phyloP scores from a whole-genome alignment of 2,113 vertebrate genomes.

The Glareola pratincola region DNA sequence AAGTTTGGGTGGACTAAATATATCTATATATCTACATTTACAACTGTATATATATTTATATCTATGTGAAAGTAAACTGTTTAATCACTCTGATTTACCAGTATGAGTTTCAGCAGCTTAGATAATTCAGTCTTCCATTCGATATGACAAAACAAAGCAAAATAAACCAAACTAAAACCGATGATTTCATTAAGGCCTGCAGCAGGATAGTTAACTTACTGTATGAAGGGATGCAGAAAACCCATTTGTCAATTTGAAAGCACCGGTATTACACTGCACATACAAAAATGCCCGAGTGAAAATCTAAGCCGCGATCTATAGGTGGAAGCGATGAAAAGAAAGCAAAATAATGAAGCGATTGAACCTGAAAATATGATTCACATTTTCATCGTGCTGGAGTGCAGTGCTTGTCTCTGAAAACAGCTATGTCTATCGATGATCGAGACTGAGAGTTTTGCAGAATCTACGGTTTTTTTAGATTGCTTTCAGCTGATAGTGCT shows the following conservation, averaged over 20 bases:
- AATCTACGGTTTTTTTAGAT: neutral
- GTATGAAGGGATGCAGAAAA: neutral
- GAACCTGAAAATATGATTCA: neutral
- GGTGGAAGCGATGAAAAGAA: neutral
- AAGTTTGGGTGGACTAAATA: neutral
- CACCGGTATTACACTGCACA: neutral
- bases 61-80: neutral
- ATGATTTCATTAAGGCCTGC: neutral
- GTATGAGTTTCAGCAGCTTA: neutral
- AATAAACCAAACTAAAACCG: neutral
- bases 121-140: neutral
- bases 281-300: neutral
- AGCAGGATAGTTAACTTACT: neutral
- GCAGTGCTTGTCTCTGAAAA: neutral
- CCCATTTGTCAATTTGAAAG: constrained; percentile 15
- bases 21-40: neutral
- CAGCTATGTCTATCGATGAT: neutral
- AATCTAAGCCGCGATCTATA: neutral
- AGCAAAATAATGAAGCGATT: neutral
- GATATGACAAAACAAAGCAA: neutral
- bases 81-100: neutral
- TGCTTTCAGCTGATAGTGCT: neutral
- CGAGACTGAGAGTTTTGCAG: neutral
- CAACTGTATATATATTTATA: neutral
- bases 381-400: neutral